Evolutionary conservation across 1,140 invertebrate genomes (phyloP).

Genomic region (Diabrotica virgifera): DNA sequence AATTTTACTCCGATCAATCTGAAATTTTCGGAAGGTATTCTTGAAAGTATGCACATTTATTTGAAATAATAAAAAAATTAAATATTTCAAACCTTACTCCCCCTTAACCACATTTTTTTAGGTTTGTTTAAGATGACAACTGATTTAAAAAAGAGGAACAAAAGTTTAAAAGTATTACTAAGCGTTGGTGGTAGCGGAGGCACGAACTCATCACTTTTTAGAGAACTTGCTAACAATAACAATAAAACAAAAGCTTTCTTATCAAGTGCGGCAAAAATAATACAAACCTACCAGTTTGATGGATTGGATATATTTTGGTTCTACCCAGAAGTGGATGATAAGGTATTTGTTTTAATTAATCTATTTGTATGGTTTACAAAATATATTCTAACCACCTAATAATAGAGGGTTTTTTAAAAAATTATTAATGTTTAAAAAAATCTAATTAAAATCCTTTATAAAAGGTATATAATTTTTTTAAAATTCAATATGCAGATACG

Average conservation of each 20-base stretch:
- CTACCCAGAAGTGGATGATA: slow-evolving; percentile 22
- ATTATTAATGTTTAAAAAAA: too few relatives aligned
- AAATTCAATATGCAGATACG: too few relatives aligned
- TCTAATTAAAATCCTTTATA: too few relatives aligned
- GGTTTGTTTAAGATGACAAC: slow-evolving; percentile 9
- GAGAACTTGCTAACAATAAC: slow-evolving; percentile 16
- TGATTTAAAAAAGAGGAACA: slow-evolving; percentile 22
- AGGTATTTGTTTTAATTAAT: slow-evolving; percentile 3
- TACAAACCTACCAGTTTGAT: slow-evolving; percentile 25
- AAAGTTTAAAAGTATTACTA: slow-evolving; percentile 21
- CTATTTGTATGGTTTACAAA: too few relatives aligned
- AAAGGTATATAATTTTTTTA: too few relatives aligned
- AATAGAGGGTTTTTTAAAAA: too few relatives aligned
- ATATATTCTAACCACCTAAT: too few relatives aligned
- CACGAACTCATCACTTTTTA: slow-evolving; percentile 8
- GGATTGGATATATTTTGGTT: slow-evolving; percentile 30
- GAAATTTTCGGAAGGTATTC: too few relatives aligned
- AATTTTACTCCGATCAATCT: too few relatives aligned
- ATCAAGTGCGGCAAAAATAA: slow-evolving; percentile 14
- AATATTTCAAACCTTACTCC: too few relatives aligned
- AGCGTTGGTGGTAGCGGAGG: slow-evolving; percentile 18
- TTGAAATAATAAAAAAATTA: too few relatives aligned
- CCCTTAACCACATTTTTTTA: neutral
- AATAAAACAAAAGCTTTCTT: slow-evolving; percentile 18
- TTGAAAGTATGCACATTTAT: too few relatives aligned